Evolutionary conservation across 2,113 vertebrate species (phyloP).

Genomic region (Stegastes partitus): DNA sequence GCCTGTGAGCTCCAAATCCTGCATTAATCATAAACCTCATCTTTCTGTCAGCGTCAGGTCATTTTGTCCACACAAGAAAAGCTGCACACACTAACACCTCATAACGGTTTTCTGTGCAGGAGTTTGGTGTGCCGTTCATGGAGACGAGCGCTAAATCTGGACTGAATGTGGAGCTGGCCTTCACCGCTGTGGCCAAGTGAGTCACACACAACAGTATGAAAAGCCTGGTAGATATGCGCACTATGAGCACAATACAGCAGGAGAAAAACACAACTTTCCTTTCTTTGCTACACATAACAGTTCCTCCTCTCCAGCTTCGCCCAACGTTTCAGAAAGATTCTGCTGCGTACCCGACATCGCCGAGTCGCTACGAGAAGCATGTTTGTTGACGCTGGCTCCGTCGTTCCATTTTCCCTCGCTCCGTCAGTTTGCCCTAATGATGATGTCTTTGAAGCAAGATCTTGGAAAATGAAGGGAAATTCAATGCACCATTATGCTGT

Average conservation of each 20-base stretch:
- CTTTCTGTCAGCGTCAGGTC: background rate
- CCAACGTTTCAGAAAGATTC: too few species aligned
- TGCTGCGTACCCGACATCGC: too few species aligned
- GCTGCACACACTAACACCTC: background rate
- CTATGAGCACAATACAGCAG: background rate
- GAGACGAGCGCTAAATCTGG: constrained; percentile 96
- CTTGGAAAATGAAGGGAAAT: background rate
- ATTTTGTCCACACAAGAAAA: constrained; percentile 16
- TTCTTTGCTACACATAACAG: too few species aligned
- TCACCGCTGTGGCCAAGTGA: constrained; percentile 96
- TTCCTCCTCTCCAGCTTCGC: too few species aligned
- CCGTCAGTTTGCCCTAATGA: too few species aligned
- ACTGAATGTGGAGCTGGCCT: constrained; percentile 94
- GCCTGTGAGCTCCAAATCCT: background rate
- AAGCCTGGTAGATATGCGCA: background rate
- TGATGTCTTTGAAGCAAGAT: background rate
- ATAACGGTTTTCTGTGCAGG: constrained; percentile 81
- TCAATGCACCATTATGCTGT: too few species aligned
- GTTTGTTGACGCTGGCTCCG: too few species aligned
- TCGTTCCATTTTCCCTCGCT: too few species aligned
- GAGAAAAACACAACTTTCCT: background rate
- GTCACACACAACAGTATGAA: constrained; percentile 58
- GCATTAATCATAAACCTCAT: background rate
- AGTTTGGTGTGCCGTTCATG: constrained; percentile 96
- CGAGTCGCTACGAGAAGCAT: too few species aligned